Base-by-base conservation (phyloP, 2,888 invertebrate genomes). In the Cryptocephalus moraei region DNA sequence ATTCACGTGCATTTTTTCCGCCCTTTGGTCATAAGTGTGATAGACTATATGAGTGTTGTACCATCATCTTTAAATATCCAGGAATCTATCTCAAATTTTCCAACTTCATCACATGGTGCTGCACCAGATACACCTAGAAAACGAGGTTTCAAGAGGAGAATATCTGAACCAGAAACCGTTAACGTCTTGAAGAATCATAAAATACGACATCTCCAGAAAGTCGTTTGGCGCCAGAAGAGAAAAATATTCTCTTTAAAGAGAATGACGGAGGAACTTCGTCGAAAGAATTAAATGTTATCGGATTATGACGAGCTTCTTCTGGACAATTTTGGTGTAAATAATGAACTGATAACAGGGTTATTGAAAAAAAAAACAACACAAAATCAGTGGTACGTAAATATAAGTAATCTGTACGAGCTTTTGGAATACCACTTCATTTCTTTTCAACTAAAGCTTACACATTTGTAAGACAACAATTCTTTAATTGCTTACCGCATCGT, bases 391-490 rank as follows among this genome's bases (percentile, higher is more conserved):
- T 14, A 11, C 32, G 13, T 33, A 43, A 8, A 32, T 43, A 33
- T 33, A 8, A 31, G 13, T 11, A n/a, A 32, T 33, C 32, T n/a
- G 32, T 33, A 14, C 8, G 10, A 33, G 32, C 11, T 33, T 43
- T 22, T 43, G n/a, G n/a, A 43, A 12, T 43, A 31, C 31, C 43
- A n/a, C 33, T 43, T 10, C 33, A 43, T 10, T 43, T 43, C 33
- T 43, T 33, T 43, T 43, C 43, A 11, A 32, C 43, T 12, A n/a
- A 13, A n/a, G 43, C 43, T 33, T 43, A 43, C n/a, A 12, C 33
- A 42, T 9, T n/a, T 10, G 33, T 33, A 32, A 43, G 32, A 43
- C 12, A 33, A 33, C 10, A n/a, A n/a, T n/a, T n/a, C n/a, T n/a
- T 11, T 14, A 12, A 33, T 43, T 43, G 43, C 33, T 43, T 43